Conservation (phyloP, 2,797 vertebrate genomes). For the Lepidocolaptes lacrymiger region DNA sequence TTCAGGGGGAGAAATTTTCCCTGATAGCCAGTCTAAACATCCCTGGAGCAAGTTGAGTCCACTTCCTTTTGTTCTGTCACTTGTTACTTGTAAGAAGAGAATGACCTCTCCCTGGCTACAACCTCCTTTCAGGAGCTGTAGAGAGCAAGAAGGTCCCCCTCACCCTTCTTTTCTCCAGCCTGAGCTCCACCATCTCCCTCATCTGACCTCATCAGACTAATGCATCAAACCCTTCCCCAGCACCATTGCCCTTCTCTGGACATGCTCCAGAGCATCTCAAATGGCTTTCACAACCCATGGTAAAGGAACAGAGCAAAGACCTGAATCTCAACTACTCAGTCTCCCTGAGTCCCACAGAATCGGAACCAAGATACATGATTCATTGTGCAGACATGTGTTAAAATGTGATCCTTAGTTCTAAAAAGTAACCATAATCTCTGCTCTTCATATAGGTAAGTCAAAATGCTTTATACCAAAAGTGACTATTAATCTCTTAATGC, state of each 20-base stretch:
- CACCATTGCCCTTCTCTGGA: background rate
- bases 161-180: background rate
- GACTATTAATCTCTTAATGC: background rate
- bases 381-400: background rate
- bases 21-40: background rate
- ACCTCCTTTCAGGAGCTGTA: background rate
- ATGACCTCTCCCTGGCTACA: accelerated
- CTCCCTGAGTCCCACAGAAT: background rate
- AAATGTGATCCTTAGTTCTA: background rate
- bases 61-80: background rate
- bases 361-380: background rate
- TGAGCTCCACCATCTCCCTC: background rate
- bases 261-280: accelerated
- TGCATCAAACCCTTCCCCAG: background rate
- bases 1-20: background rate
- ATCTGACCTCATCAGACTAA: background rate
- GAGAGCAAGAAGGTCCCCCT: accelerated
- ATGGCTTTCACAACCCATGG: accelerated
- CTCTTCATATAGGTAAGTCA: accelerated
- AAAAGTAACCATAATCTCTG: background rate
- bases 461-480: background rate
- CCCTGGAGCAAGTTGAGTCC: background rate
- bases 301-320: background rate
- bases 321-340: background rate
- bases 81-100: background rate